Percentiles rank a stretch among this genome's conserved stretches.
Evolutionary conservation across 2,888 invertebrate genomes (phyloP).

Genomic region (Diaphora mendica): DNA sequence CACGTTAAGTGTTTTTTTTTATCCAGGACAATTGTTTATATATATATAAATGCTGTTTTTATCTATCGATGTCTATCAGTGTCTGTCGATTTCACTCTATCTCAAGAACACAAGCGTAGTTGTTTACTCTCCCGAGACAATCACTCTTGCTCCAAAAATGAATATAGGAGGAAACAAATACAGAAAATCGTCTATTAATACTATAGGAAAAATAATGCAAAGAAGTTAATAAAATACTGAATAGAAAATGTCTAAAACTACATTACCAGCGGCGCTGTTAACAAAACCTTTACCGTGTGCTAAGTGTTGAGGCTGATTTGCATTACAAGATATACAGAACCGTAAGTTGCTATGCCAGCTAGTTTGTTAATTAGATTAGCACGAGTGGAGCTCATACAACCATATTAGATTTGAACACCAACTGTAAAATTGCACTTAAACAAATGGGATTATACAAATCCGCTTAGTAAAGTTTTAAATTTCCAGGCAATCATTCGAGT

Average conservation of each 20-base stretch:
- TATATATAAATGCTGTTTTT: neutral
- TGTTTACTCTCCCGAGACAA: constrained; percentile 30
- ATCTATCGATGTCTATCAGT: constrained; percentile 2
- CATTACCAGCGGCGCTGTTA: neutral
- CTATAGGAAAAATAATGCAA: constrained; percentile 4
- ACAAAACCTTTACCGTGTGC: neutral
- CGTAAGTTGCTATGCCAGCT: neutral
- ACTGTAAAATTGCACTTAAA: neutral
- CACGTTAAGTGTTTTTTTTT: neutral
- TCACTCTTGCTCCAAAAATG: constrained; percentile 26
- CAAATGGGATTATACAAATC: neutral
- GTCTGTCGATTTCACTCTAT: constrained; percentile 13
- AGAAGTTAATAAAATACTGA: neutral
- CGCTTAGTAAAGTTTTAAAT: neutral
- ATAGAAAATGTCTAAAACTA: neutral
- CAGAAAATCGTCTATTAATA: constrained; percentile 19
- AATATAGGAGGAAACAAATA: constrained; percentile 34
- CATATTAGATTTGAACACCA: neutral
- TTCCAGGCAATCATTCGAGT: neutral
- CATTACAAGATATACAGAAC: neutral
- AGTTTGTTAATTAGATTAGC: neutral
- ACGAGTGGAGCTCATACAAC: neutral
- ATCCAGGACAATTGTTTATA: neutral
- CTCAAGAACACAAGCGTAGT: constrained; percentile 20
- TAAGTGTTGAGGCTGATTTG: neutral